Percentiles rank a stretch among this genome's conserved stretches.
These are phyloP conservation scores for Crocidura indochinensis DNA, from an alignment of 2,797 vertebrate species.

Conservation along the genomic window DNA sequence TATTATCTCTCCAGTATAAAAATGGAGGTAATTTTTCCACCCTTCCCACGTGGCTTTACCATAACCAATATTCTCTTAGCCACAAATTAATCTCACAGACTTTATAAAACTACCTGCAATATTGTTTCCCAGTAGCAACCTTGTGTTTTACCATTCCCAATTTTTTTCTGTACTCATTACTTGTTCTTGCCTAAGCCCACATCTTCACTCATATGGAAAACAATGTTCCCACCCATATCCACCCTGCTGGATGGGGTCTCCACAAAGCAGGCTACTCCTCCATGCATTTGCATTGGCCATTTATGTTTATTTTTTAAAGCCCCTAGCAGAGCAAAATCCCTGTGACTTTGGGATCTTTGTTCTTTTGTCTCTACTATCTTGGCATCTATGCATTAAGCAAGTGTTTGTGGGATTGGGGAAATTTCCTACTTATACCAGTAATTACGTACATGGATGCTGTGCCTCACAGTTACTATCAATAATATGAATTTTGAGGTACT, in stretches of 20 bases:
- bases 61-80: neutral
- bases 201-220: neutral
- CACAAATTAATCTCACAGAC: neutral
- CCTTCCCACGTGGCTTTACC: too few relatives aligned
- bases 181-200: rapidly evolving
- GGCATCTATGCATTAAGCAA: neutral
- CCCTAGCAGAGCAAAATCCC: neutral
- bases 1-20: too few relatives aligned
- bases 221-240: rapidly evolving
- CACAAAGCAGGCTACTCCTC: neutral
- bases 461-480: neutral
- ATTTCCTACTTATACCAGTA: neutral
- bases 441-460: neutral
- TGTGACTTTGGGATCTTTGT: neutral
- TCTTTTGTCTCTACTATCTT: neutral
- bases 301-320: neutral
- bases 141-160: neutral
- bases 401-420: neutral
- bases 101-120: neutral
- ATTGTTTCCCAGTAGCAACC: neutral
- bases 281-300: rapidly evolving
- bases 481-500: neutral
- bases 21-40: too few relatives aligned
- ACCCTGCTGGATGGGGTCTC: neutral
- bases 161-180: too few relatives aligned